Evolutionary conservation across 2,113 vertebrate genomes (phyloP).

Genomic region (Cyanocitta stelleri): DNA sequence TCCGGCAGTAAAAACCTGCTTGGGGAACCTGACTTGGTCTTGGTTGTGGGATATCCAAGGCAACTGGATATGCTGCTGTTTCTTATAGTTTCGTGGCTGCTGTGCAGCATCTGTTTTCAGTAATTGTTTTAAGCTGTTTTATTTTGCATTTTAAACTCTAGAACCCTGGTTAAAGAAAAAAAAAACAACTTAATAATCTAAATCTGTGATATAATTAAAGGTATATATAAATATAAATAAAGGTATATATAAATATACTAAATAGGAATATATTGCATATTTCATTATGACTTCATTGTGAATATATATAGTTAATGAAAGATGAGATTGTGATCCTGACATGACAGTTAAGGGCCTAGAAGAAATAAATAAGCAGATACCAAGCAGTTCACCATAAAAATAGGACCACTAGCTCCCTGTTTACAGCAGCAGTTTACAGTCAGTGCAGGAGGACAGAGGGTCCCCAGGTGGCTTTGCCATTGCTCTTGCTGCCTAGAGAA

Average conservation of each 20-base stretch:
- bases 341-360: background rate
- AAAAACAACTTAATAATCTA: background rate
- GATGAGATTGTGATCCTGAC: background rate
- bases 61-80: background rate
- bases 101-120: background rate
- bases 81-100: background rate
- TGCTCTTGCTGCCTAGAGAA: background rate
- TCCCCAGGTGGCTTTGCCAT: background rate
- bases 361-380: background rate
- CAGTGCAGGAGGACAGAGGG: background rate
- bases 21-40: background rate
- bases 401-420: background rate
- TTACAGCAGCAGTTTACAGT: background rate
- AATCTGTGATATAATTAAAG: background rate
- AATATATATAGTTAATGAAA: background rate
- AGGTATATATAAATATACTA: background rate
- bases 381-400: background rate
- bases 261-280: background rate
- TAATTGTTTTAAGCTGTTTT: background rate
- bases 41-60: background rate
- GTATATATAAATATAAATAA: background rate
- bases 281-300: background rate
- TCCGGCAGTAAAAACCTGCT: background rate
- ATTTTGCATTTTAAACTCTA: background rate
- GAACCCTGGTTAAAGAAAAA: background rate